Evolutionary conservation across 2,113 vertebrate species (phyloP).

Genomic region (Rhombomys opimus): DNA sequence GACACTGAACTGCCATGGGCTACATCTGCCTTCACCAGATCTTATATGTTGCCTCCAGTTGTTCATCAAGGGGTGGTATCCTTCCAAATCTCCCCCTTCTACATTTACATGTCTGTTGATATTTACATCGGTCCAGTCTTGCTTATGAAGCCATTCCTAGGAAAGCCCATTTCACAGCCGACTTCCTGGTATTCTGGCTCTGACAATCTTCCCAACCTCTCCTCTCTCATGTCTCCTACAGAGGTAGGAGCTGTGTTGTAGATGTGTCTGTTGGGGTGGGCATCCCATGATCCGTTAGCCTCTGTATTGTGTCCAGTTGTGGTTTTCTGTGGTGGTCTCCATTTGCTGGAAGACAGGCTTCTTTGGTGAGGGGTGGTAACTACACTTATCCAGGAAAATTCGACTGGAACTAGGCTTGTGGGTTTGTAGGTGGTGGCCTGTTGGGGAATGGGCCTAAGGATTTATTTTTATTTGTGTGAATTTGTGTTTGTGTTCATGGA

Average conservation of each 20-base stretch:
- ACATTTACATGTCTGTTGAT: background rate
- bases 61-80: background rate
- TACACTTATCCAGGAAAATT: background rate
- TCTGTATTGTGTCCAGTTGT: background rate
- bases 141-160: background rate
- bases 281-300: background rate
- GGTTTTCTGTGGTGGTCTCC: background rate
- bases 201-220: background rate
- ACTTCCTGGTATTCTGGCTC: background rate
- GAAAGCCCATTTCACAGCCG: background rate
- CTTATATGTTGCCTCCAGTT: too few relatives aligned
- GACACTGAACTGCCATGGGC: too few relatives aligned
- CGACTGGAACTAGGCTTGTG: background rate
- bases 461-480: background rate
- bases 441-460: background rate
- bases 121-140: background rate
- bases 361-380: background rate
- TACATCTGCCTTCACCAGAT: too few relatives aligned
- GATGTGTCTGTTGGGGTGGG: background rate
- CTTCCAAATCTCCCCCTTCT: background rate
- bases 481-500: background rate
- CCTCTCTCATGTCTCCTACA: background rate
- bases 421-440: background rate
- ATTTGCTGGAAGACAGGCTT: background rate
- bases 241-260: background rate